These are phyloP conservation scores for Gobius niger DNA, from an alignment of 2,113 vertebrate species.

Conservation along the genomic window DNA sequence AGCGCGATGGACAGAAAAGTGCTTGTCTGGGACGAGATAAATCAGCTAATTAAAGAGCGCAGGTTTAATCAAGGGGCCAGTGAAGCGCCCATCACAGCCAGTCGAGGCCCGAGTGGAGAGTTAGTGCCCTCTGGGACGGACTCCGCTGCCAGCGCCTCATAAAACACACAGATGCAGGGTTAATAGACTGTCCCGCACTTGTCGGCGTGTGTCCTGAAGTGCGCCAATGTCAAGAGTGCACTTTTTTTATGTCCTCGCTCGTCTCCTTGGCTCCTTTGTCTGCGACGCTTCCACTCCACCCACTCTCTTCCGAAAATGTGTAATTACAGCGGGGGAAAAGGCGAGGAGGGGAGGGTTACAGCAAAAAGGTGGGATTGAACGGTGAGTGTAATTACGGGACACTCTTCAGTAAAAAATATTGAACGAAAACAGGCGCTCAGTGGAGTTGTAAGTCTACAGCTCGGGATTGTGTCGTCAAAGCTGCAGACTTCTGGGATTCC, in stretches of 20 bases:
- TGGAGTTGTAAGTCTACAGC: no score
- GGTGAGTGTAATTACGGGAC: slow-evolving; percentile 13
- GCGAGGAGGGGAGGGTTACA: slow-evolving; percentile 35
- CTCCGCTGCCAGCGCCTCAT: slow-evolving; percentile 84
- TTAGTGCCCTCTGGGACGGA: slow-evolving; percentile 83
- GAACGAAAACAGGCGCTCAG: neutral
- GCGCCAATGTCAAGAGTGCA: slow-evolving; percentile 90
- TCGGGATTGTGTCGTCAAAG: neutral
- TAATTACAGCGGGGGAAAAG: slow-evolving; percentile 81
- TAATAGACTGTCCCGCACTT: slow-evolving; percentile 96
- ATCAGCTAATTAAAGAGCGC: slow-evolving; percentile 95
- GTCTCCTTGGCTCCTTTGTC: slow-evolving; percentile 20
- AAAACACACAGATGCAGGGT: slow-evolving; percentile 99
- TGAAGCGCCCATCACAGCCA: slow-evolving; percentile 82
- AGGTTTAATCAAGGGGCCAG: slow-evolving; percentile 87
- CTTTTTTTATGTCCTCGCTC: slow-evolving; percentile 46
- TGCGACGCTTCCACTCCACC: slow-evolving; percentile 30
- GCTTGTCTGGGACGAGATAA: slow-evolving; percentile 87
- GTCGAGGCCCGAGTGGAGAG: slow-evolving; percentile 81
- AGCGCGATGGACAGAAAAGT: slow-evolving; percentile 78
- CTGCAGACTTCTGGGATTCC: no score
- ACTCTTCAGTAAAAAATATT: slow-evolving; percentile 1
- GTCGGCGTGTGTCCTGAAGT: slow-evolving; percentile 85
- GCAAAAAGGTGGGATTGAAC: slow-evolving; percentile 40
- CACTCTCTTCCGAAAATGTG: slow-evolving; percentile 78